Percentiles rank a stretch among this genome's conserved stretches.
These are phyloP conservation scores for Brenthis daphne DNA, from an alignment of 2,888 invertebrate species.

Conservation along the genomic window DNA sequence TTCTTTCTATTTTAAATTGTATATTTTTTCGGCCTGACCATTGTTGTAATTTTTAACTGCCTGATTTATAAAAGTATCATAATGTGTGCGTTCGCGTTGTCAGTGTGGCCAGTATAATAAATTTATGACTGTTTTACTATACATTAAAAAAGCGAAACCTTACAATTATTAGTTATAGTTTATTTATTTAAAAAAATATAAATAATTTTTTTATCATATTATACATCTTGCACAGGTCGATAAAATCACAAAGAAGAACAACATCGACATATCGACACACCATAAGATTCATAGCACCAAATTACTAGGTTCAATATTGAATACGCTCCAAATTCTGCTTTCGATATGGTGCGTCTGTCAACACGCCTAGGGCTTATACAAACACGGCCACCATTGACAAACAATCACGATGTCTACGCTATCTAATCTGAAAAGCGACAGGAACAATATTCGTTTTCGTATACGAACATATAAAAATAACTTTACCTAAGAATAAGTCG, in stretches of 20 bases:
- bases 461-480: slow-evolving; percentile 32
- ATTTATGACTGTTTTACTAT: no score
- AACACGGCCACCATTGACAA: slow-evolving; percentile 68
- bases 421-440: slow-evolving; percentile 71
- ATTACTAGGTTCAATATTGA: slow-evolving; percentile 24
- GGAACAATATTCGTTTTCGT: slow-evolving; percentile 47
- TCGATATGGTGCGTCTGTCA: slow-evolving; percentile 51
- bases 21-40: no score
- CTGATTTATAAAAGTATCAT: no score
- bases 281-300: slow-evolving; percentile 8
- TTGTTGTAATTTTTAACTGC: no score
- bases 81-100: no score
- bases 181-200: no score
- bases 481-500: slow-evolving; percentile 1
- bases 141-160: no score
- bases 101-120: no score
- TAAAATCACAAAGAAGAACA: slow-evolving; percentile 13
- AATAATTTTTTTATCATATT: slow-evolving; percentile 2
- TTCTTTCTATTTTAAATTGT: no score
- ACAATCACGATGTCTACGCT: slow-evolving; percentile 64
- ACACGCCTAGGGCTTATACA: slow-evolving; percentile 59
- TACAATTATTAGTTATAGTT: no score
- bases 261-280: neutral
- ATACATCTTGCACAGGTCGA: slow-evolving; percentile 8
- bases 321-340: slow-evolving; percentile 7